Evolutionary conservation across 2,797 vertebrate genomes (phyloP).

Genomic region (Delichon dasypus): DNA sequence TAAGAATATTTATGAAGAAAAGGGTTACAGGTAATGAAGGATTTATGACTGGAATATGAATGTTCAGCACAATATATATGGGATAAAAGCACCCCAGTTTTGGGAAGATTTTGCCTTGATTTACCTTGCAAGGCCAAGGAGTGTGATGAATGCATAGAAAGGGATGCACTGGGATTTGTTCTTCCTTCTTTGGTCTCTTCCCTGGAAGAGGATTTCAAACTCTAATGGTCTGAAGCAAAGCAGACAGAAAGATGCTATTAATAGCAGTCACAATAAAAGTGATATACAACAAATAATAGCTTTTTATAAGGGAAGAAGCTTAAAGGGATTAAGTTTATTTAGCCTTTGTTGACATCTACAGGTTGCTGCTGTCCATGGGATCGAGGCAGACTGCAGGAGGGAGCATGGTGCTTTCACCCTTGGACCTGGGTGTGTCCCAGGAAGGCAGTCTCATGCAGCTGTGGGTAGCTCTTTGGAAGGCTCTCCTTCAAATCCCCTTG

Average conservation of each 20-base stretch:
- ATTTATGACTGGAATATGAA: not conserved
- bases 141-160: not conserved
- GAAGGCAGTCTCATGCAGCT: rapidly evolving
- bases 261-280: not conserved
- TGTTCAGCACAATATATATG: not conserved
- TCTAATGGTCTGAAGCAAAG: not conserved
- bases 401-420: rapidly evolving
- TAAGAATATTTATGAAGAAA: conserved; percentile 17
- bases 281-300: not conserved
- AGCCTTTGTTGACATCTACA: not conserved
- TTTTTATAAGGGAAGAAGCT: not conserved
- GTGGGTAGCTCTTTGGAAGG: not conserved
- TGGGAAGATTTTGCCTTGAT: not conserved
- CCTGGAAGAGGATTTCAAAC: not conserved
- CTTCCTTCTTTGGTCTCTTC: not conserved
- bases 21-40: not conserved
- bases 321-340: not conserved
- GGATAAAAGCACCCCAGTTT: not conserved
- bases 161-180: not conserved
- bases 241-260: not conserved
- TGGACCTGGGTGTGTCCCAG: not conserved
- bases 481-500: not conserved
- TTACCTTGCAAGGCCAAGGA: not conserved
- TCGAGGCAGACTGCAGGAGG: not conserved
- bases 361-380: not conserved